These are phyloP conservation scores for Phataginus tetradactyla DNA, from an alignment of 2,797 vertebrate genomes.

Conservation along the genomic window DNA sequence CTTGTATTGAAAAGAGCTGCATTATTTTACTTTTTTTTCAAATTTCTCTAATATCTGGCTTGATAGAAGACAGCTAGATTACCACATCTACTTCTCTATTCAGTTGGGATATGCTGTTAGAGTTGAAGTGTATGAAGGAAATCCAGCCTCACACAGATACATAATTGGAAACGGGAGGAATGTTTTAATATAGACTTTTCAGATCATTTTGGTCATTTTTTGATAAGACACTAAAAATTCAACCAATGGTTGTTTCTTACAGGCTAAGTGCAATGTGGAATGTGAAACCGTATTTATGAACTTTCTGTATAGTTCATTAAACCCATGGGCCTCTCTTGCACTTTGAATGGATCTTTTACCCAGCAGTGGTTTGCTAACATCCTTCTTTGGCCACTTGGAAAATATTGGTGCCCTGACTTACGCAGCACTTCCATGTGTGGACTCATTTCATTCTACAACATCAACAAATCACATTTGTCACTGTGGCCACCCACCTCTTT, in stretches of 20 bases:
- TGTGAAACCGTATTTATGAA: neutral
- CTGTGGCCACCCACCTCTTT: neutral
- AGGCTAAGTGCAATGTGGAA: neutral
- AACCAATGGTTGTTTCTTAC: neutral
- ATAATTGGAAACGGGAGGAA: neutral
- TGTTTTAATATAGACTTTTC: constrained; percentile 12
- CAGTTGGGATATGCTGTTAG: neutral
- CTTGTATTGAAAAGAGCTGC: neutral
- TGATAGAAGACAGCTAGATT: neutral
- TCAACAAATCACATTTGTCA: neutral
- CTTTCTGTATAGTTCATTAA: neutral
- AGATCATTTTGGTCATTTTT: neutral
- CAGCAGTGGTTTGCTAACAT: neutral
- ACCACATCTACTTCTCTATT: neutral
- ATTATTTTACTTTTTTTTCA: constrained; percentile 11
- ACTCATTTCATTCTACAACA: neutral
- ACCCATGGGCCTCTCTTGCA: neutral
- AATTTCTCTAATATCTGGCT: constrained; percentile 37
- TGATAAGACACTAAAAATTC: neutral
- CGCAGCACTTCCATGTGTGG: neutral
- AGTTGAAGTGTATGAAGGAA: neutral
- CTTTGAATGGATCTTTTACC: neutral
- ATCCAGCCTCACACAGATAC: neutral
- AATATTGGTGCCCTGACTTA: neutral
- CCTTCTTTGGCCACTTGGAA: neutral